Conservation (phyloP, 1,140 invertebrate species). For the Dolichoris vasculosae region DNA sequence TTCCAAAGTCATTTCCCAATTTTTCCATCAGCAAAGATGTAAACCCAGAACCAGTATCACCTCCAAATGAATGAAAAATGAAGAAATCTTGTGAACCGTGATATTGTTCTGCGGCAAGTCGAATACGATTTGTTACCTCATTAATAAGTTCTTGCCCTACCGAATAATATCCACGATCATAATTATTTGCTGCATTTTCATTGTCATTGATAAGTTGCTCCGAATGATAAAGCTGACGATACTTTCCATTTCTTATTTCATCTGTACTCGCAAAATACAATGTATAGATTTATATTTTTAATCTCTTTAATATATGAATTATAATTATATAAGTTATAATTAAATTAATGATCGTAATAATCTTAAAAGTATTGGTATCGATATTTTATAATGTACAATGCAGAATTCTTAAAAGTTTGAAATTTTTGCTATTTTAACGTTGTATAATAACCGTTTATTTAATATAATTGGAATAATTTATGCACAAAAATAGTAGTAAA, state of each 20-base stretch:
- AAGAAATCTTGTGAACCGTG: conserved; percentile 85
- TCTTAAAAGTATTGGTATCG: no score
- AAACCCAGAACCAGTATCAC: conserved; percentile 83
- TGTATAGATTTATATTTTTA: neutral
- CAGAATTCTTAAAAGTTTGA: no score
- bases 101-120: conserved; percentile 84
- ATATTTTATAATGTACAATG: no score
- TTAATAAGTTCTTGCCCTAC: conserved; percentile 87
- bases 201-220: conserved; percentile 86
- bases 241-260: conserved; percentile 84
- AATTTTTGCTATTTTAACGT: no score
- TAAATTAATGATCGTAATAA: no score
- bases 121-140: conserved; percentile 79
- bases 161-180: conserved; percentile 85
- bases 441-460: no score
- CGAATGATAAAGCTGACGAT: conserved; percentile 85
- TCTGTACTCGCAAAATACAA: conserved; percentile 71
- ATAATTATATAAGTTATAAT: no score
- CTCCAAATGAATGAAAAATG: conserved; percentile 81
- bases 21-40: conserved; percentile 79
- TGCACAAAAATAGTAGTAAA: no score
- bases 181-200: conserved; percentile 92
- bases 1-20: conserved; percentile 78
- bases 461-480: no score
- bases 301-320: no score